Percentiles rank a stretch among this genome's conserved stretches.
These are phyloP conservation scores for Nematostella vectensis DNA, from an alignment of 92 coral and sea anemone genomes.

Conservation along the genomic window DNA sequence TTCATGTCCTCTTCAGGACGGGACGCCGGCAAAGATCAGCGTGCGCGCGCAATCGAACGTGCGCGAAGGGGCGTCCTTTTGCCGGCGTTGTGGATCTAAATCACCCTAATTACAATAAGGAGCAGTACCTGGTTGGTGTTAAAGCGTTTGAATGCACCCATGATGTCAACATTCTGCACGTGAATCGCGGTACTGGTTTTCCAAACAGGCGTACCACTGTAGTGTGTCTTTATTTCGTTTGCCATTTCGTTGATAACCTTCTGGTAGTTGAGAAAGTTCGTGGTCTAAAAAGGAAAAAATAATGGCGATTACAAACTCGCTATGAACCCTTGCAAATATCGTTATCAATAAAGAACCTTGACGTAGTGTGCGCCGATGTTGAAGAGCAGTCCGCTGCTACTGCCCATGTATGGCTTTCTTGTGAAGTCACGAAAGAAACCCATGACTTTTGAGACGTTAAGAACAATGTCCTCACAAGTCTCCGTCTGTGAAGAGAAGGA, in stretches of 20 bases:
- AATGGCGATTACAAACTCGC: neutral
- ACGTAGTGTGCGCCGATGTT: slow-evolving; percentile 88
- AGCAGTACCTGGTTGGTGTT: slow-evolving; percentile 64
- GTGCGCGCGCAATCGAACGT: too few species aligned
- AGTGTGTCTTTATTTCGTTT: slow-evolving; percentile 38
- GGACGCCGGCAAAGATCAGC: too few species aligned
- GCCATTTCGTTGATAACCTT: slow-evolving; percentile 44
- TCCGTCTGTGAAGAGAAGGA: slow-evolving; percentile 46
- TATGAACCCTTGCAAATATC: neutral
- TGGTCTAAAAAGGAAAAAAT: slow-evolving; percentile 31
- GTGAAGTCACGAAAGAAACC: slow-evolving; percentile 55
- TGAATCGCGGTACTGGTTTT: slow-evolving; percentile 85
- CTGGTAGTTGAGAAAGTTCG: slow-evolving; percentile 58
- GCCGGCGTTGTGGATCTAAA: too few species aligned
- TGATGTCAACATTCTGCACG: slow-evolving; percentile 68
- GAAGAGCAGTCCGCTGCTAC: slow-evolving; percentile 51
- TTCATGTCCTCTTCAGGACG: too few species aligned
- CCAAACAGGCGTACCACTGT: slow-evolving; percentile 61
- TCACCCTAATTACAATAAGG: too few species aligned
- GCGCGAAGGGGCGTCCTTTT: too few species aligned
- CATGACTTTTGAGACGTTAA: slow-evolving; percentile 66
- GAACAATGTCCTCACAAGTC: slow-evolving; percentile 67
- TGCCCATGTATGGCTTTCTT: slow-evolving; percentile 36
- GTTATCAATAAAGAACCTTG: slow-evolving; percentile 54
- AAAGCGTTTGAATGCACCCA: slow-evolving; percentile 91